Evolutionary conservation across 2,113 vertebrate genomes (phyloP), one percentile per base, ranked within the genome.

Genomic region (Caracal caracal): DNA sequence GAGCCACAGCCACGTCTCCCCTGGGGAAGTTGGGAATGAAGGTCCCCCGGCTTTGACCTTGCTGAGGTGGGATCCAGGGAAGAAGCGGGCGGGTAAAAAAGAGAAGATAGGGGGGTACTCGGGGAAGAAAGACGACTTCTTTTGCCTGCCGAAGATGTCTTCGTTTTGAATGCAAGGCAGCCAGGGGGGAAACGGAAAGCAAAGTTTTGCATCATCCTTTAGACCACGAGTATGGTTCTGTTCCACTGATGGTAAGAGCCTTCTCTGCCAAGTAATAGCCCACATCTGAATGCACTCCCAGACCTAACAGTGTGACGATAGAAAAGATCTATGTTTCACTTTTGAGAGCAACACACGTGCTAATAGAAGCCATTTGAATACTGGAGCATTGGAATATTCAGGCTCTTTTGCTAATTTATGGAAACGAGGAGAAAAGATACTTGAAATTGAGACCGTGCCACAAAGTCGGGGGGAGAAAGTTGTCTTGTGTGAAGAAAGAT

Each of bases 401-500:
- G 7, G 5, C 53, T 76, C 65, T 28, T 91, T 90, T 92, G 80
- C 80, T 73, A 78, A 28, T 59, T 70, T 81, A 19, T 68, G 16
- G n/a, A 40, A 89, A 73, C 24, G 5, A 7, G n/a, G 43, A 73
- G 20, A 89, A 83, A 91, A 86, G 1, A 28, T 65, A 33, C 37
- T 47, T 86, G 6, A 86, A 66, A 51, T 47, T 66, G 47, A 65
- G 33, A 40, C 3, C n/a, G 0, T 53, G 43, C 12, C 24, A 51
- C 11, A 63, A 73, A 70, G 17, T 75, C 6, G 35, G 26, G 56
- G 11, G 87, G 84, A 83, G 59, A 75, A 91, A 82, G 47, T 82
- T 85, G 24, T 86, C 56, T 73, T 63, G 86, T 95, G 26, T 35
- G 84, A 94, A 87, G 83, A 90, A 94, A 94, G 91, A 89, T 94